A percentile compares a stretch with the other conserved stretches of the same genome.
These are phyloP conservation scores for Cranoglanis bouderius DNA, from an alignment of 2,113 vertebrate species.

Conservation along the genomic window DNA sequence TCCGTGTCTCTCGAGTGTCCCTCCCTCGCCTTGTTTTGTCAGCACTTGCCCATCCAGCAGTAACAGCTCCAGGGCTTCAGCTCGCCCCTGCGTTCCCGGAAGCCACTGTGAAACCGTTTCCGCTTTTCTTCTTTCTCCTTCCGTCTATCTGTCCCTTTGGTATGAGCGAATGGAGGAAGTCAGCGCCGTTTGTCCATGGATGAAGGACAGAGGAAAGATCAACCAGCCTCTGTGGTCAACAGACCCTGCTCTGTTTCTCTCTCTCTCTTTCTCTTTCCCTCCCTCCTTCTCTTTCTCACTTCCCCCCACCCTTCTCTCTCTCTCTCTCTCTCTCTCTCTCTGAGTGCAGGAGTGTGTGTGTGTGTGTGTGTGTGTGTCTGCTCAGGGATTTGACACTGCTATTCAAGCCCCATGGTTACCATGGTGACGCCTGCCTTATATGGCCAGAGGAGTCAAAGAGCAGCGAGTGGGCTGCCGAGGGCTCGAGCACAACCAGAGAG, in stretches of 20 bases:
- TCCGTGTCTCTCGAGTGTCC: conserved; percentile 33
- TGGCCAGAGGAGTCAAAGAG: conserved; percentile 83
- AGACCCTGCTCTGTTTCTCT: conserved; percentile 51
- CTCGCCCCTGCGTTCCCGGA: conserved; percentile 62
- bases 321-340: conserved; percentile 53
- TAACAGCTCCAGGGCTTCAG: conserved; percentile 66
- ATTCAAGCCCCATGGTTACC: conserved; percentile 83
- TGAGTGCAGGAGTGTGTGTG: conserved; percentile 39
- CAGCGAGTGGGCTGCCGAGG: conserved; percentile 73
- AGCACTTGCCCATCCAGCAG: conserved; percentile 71
- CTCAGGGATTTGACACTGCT: conserved; percentile 85
- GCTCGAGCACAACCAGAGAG: conserved; percentile 59
- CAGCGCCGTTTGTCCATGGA: conserved; percentile 11
- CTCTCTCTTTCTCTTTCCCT: conserved; percentile 26
- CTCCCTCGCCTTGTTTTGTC: conserved; percentile 65
- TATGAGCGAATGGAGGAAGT: conserved; percentile 26
- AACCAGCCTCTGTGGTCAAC: conserved; percentile 49
- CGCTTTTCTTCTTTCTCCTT: conserved; percentile 50
- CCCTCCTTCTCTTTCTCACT: conserved; percentile 45
- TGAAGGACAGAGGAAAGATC: conserved; percentile 39
- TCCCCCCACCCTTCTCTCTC: conserved; percentile 55
- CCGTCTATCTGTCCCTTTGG: conserved; percentile 53
- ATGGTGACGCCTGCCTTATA: conserved; percentile 80
- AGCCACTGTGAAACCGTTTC: conserved; percentile 41
- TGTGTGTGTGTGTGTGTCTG: conserved; percentile 74